Evolutionary conservation across 2,113 vertebrate genomes (phyloP).

Genomic region (Manacus vitellinus): DNA sequence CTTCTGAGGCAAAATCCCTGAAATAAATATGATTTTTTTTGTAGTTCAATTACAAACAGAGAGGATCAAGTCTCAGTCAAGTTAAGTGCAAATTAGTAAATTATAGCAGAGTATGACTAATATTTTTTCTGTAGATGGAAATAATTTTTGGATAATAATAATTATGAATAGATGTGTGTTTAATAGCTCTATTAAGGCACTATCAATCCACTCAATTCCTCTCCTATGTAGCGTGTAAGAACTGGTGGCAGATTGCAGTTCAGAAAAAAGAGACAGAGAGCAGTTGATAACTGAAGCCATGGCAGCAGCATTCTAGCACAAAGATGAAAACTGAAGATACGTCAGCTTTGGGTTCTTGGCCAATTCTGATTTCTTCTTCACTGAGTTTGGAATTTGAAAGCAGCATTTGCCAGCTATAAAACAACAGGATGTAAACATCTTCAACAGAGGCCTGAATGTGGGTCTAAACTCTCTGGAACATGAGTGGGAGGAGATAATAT

Average conservation of each 20-base stretch:
- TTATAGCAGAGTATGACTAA: not conserved
- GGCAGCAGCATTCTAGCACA: not conserved
- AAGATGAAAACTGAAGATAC: not conserved
- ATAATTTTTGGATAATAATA: not conserved
- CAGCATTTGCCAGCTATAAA: not conserved
- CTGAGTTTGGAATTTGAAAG: not conserved
- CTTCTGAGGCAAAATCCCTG: not conserved
- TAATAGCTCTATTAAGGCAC: not conserved
- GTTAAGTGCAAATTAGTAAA: not conserved
- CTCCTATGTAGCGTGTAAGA: not conserved
- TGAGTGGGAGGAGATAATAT: not conserved
- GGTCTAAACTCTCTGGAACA: not conserved
- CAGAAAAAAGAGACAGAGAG: not conserved
- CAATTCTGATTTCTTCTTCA: not conserved
- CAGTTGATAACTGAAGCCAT: not conserved
- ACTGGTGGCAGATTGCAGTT: not conserved
- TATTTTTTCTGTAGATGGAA: slow-evolving; percentile 1
- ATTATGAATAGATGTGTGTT: slow-evolving; percentile 9
- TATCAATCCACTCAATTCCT: not conserved
- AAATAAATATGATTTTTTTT: not conserved
- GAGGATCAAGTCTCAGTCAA: not conserved
- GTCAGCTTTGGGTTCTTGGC: not conserved
- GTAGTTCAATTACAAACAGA: not conserved
- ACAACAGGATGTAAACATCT: not conserved
- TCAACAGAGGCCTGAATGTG: not conserved